Conservation (phyloP, 2,888 invertebrate genomes). For the Acrobasis suavella region DNA sequence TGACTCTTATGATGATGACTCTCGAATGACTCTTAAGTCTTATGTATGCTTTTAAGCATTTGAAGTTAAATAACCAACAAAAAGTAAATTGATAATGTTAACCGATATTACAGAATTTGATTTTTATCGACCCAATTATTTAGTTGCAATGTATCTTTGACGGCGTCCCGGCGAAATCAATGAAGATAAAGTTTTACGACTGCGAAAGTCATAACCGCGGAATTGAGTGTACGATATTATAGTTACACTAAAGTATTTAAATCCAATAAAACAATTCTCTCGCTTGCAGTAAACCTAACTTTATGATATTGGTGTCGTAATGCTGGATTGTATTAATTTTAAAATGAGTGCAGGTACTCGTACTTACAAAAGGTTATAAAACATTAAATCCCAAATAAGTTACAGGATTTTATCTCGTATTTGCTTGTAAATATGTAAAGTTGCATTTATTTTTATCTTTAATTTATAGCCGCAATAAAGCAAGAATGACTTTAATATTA, state of each 20-base stretch:
- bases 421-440: constrained; percentile 1
- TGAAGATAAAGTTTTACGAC: constrained; percentile 52
- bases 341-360: neutral
- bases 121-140: constrained; percentile 28
- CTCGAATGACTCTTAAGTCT: no score
- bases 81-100: neutral
- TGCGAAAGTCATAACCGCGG: constrained; percentile 41
- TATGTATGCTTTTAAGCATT: neutral
- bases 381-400: constrained; percentile 2
- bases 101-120: constrained; percentile 22
- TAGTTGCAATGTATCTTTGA: constrained; percentile 53
- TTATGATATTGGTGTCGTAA: constrained; percentile 16
- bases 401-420: neutral
- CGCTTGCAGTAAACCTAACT: constrained; percentile 16
- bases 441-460: neutral
- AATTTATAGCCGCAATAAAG: neutral
- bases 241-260: constrained; percentile 22
- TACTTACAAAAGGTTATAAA: neutral
- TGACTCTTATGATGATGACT: no score
- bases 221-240: constrained; percentile 19
- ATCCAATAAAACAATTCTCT: constrained; percentile 22
- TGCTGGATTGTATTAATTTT: neutral
- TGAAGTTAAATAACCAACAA: neutral
- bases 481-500: neutral
- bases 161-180: constrained; percentile 40